Base-by-base conservation (phyloP, 92 coral and sea anemone species). In the Zoanthus solanderi region DNA sequence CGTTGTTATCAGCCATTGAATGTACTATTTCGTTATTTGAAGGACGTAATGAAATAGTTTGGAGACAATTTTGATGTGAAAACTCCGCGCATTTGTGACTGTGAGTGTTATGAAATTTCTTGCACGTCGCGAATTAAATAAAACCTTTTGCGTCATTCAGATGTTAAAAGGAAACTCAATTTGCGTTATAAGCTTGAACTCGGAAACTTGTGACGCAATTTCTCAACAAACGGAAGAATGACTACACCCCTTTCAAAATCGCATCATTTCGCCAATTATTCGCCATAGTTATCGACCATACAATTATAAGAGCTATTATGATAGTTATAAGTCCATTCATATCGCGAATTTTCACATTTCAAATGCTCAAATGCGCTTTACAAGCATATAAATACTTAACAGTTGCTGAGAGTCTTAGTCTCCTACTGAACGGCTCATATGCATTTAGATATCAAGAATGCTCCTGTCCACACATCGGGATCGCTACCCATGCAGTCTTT, bases 1-100 rank as follows among this genome's bases (percentile, higher is more conserved):
- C 84, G 15, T 79, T 44, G 18, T 37, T 60, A 7, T 79, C 84
- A 14, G 58, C 84, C 50, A 58, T 79, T 67, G 53, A 37, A 37
- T 37, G 42, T 37, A 4, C 4, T 37, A 37, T 37, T 9, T 17
- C n/a, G 18, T 52, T 31, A 45, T 9, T 23, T 53, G 58, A 53
- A 53, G 6, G 58, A 53, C 58, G 58, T 53, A 53, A 53, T 53
- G 6, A 53, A 53, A 2, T 53, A 53, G 58, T 53, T 53, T 53
- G 58, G 58, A 53, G 58, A 53, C 6, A 53, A 53, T 53, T 53
- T 53, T 53, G 58, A 53, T 53, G 58, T 53, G 58, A 53, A 53
- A 53, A 53, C 58, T 53, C 58, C 58, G 58, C 58, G 58, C 58
- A 53, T 53, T 53, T 53, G 6, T 53, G 58, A 53, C 58, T 53